phyloP scores from a whole-genome alignment of 2,888 invertebrate genomes.

The Drosophila meridiana region DNA sequence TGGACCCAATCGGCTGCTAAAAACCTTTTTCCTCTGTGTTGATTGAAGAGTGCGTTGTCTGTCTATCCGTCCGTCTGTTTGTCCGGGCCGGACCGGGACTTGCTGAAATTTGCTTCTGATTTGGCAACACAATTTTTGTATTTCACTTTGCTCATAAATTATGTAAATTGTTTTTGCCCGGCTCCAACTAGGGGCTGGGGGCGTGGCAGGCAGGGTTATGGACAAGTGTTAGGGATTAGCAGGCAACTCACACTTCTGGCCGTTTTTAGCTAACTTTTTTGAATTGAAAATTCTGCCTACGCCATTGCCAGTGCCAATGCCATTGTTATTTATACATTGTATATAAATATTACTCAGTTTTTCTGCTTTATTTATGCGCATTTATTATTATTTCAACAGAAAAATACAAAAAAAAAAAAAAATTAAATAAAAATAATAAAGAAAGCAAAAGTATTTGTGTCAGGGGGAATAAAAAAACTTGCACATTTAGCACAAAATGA shows the following conservation, averaged over 20 bases:
- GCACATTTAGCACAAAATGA: slow-evolving; percentile 14
- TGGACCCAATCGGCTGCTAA: slow-evolving; percentile 13
- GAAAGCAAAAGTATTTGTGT: slow-evolving; percentile 27
- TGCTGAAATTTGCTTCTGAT: slow-evolving; percentile 21
- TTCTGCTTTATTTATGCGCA: slow-evolving; percentile 18
- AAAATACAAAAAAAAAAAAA: background rate
- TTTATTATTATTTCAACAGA: slow-evolving; percentile 31
- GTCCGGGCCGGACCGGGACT: background rate
- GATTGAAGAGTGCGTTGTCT: slow-evolving; percentile 20
- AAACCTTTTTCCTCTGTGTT: slow-evolving; percentile 11
- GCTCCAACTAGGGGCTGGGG: background rate
- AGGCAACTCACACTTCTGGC: slow-evolving; percentile 15
- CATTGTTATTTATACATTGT: slow-evolving; percentile 30
- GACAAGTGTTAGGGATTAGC: slow-evolving; percentile 25
- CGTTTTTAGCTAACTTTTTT: background rate
- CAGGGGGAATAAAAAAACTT: slow-evolving; percentile 19
- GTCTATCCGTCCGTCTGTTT: background rate
- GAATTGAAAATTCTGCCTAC: slow-evolving; percentile 18
- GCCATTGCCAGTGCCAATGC: slow-evolving; percentile 11
- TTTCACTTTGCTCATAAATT: slow-evolving; percentile 42
- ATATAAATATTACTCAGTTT: slow-evolving; percentile 23
- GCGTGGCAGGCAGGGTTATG: slow-evolving; percentile 10
- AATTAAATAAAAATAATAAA: slow-evolving; percentile 8
- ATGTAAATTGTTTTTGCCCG: slow-evolving; percentile 50
- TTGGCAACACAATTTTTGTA: slow-evolving; percentile 15